phyloP scores from a whole-genome alignment of 2,888 invertebrate species.

The Junonia oenone region DNA sequence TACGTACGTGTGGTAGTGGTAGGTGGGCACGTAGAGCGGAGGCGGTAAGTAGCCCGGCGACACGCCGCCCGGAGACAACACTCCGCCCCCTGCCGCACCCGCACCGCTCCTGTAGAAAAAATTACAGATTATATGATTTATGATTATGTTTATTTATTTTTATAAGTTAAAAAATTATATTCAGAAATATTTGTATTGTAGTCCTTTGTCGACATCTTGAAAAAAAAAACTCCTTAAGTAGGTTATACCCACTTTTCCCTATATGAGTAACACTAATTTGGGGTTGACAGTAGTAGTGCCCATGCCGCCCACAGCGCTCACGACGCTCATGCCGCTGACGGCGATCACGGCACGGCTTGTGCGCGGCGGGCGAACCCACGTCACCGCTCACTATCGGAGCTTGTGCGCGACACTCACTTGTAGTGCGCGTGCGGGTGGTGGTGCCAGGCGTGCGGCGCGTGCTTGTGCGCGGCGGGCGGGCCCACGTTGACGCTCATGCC shows the following conservation, averaged over 20 bases:
- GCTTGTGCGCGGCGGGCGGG: slow-evolving; percentile 70
- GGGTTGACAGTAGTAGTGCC: slow-evolving; percentile 28
- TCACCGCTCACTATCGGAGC: too few relatives aligned
- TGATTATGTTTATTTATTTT: too few relatives aligned
- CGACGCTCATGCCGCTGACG: slow-evolving; percentile 42
- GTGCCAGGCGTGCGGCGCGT: slow-evolving; percentile 56
- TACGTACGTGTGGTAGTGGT: slow-evolving; percentile 73
- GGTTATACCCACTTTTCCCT: too few relatives aligned
- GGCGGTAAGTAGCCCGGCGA: slow-evolving; percentile 70
- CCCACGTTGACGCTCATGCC: slow-evolving; percentile 37
- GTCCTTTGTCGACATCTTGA: too few relatives aligned
- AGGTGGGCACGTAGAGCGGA: slow-evolving; percentile 69
- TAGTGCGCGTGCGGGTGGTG: slow-evolving; percentile 70
- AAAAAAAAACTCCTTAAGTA: too few relatives aligned
- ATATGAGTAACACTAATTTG: too few relatives aligned
- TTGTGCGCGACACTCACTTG: slow-evolving; percentile 46
- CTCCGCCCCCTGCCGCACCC: slow-evolving; percentile 60
- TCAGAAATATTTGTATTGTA: too few relatives aligned
- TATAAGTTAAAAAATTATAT: too few relatives aligned
- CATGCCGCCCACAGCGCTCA: slow-evolving; percentile 73
- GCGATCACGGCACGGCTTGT: slow-evolving; percentile 34
- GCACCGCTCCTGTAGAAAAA: slow-evolving; percentile 43
- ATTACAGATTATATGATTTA: too few relatives aligned
- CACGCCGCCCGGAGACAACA: slow-evolving; percentile 68
- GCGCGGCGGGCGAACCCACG: too few relatives aligned